Evolutionary conservation across 2,888 invertebrate species (phyloP).

Genomic region (Chaetogeoica ovagalla): DNA sequence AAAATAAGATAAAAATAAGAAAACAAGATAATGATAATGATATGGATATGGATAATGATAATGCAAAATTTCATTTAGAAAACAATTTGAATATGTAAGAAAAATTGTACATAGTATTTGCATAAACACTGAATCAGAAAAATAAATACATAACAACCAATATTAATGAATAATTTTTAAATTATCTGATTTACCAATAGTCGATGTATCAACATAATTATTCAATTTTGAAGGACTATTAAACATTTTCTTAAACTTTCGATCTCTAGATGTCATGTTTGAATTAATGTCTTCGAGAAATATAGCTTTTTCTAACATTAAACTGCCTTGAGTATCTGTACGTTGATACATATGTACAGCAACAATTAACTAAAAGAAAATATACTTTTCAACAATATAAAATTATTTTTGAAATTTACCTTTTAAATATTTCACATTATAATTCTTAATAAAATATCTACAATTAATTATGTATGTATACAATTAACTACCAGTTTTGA

Average conservation of each 20-base stretch:
- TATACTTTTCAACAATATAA: neutral
- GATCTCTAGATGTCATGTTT: conserved; percentile 53
- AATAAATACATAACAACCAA: neutral
- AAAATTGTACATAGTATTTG: too few species aligned
- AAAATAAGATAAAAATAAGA: neutral
- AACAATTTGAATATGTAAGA: too few species aligned
- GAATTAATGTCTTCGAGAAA: conserved; percentile 53
- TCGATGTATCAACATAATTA: conserved; percentile 31
- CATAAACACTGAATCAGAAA: too few species aligned
- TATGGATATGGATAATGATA: too few species aligned
- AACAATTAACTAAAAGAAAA: conserved; percentile 47
- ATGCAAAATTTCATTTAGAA: too few species aligned
- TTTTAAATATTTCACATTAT: neutral
- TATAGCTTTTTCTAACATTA: conserved; percentile 54
- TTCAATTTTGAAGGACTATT: conserved; percentile 19
- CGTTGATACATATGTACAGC: conserved; percentile 54
- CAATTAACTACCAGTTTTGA: too few species aligned
- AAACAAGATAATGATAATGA: too few species aligned
- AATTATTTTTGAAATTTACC: neutral
- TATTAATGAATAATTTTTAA: neutral
- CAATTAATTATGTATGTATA: neutral
- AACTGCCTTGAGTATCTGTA: conserved; percentile 52
- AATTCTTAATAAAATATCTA: neutral
- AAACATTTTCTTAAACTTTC: conserved; percentile 50
- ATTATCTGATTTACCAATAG: conserved; percentile 30